Evolutionary conservation across 2,113 vertebrate genomes (phyloP).

Genomic region (Sclerurus mexicanus): DNA sequence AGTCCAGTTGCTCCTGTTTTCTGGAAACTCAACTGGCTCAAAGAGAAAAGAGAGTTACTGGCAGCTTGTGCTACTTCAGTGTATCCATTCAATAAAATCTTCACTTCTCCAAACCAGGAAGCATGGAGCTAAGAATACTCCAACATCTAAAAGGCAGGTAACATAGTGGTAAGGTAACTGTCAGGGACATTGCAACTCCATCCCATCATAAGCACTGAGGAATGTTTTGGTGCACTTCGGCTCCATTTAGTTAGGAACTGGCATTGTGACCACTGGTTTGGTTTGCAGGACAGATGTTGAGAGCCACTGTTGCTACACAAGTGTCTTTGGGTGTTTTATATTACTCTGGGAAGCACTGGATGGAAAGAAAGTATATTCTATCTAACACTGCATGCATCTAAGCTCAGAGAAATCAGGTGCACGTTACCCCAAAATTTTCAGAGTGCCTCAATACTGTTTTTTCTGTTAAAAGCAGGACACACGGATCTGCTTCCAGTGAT

Average conservation of each 20-base stretch:
- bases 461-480: background rate
- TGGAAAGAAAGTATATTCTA: background rate
- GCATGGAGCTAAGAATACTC: background rate
- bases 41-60: background rate
- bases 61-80: background rate
- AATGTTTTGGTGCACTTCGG: background rate
- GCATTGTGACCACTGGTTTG: background rate
- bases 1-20: background rate
- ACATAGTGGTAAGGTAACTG: background rate
- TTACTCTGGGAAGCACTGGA: background rate
- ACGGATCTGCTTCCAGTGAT: background rate
- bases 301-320: background rate
- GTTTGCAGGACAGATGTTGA: background rate
- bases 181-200: fast-evolving
- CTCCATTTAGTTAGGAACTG: background rate
- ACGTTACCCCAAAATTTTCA: background rate
- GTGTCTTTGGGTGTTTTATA: background rate
- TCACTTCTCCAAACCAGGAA: background rate
- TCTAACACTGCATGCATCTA: background rate
- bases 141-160: background rate
- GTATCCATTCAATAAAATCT: background rate
- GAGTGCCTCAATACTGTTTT: background rate
- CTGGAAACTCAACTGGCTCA: background rate
- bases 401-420: background rate
- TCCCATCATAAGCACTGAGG: background rate